These are phyloP conservation scores for Amorpha juglandis DNA, from an alignment of 2,888 invertebrate species.

Conservation along the genomic window DNA sequence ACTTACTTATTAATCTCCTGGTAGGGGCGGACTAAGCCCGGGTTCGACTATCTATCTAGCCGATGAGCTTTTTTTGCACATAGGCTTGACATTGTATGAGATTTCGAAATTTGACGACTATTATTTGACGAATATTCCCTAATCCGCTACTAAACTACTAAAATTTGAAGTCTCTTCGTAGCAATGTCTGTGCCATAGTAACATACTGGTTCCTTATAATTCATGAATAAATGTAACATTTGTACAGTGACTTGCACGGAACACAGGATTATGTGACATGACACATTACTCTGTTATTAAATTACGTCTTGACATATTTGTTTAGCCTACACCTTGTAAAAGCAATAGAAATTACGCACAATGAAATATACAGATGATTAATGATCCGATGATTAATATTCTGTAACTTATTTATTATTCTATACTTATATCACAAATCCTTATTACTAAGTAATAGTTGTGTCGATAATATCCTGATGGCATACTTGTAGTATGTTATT, in stretches of 20 bases:
- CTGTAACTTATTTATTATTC: background rate
- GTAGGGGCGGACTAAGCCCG: too few species aligned
- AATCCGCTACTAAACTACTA: too few species aligned
- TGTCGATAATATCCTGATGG: background rate
- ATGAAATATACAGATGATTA: background rate
- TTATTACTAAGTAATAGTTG: background rate
- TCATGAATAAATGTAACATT: background rate
- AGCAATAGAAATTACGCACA: background rate
- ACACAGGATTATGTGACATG: too few species aligned
- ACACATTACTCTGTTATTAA: slow-evolving; percentile 1
- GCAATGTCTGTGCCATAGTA: background rate
- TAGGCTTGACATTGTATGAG: too few species aligned
- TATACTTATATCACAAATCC: background rate
- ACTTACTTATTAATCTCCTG: background rate
- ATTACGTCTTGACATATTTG: slow-evolving; percentile 11
- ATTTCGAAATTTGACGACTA: too few species aligned
- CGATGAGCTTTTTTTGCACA: too few species aligned
- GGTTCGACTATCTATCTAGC: too few species aligned
- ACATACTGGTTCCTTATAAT: background rate
- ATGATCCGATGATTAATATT: background rate
- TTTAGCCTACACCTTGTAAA: background rate
- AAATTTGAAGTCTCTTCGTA: too few species aligned
- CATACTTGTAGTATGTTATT: background rate
- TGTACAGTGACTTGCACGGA: too few species aligned
- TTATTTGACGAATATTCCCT: too few species aligned